phyloP scores from a whole-genome alignment of 2,113 vertebrate species.

The Elephas maximus region DNA sequence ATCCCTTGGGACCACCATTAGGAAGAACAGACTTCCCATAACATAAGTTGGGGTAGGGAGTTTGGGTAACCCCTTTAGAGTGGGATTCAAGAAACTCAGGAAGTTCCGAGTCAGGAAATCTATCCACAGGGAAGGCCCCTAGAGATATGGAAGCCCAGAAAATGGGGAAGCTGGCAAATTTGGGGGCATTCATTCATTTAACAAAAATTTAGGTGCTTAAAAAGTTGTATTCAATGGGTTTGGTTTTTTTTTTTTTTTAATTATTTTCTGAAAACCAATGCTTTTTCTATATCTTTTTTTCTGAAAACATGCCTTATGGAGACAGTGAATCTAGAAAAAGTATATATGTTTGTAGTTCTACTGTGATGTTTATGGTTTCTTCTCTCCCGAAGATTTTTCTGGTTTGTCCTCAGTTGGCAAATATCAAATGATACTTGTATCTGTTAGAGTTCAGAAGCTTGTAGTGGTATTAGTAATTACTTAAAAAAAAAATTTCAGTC shows the following conservation, averaged over 20 bases:
- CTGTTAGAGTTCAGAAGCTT: background rate
- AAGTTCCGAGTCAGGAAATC: constrained; percentile 18
- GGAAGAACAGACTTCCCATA: background rate
- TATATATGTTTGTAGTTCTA: background rate
- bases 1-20: background rate
- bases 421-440: constrained; percentile 7
- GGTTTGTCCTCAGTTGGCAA: background rate
- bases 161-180: background rate
- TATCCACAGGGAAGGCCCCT: background rate
- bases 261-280: constrained; percentile 62
- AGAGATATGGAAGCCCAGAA: background rate
- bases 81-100: background rate
- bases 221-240: background rate
- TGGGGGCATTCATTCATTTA: background rate
- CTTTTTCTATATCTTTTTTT: constrained; percentile 35
- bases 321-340: background rate
- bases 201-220: background rate
- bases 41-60: background rate
- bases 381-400: background rate
- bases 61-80: background rate
- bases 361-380: constrained; percentile 20
- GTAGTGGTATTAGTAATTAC: background rate
- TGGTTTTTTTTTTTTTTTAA: constrained; percentile 9
- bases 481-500: constrained; percentile 45
- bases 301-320: background rate